phyloP scores from a whole-genome alignment of 1,140 invertebrate genomes.

The Metaphire vulgaris region DNA sequence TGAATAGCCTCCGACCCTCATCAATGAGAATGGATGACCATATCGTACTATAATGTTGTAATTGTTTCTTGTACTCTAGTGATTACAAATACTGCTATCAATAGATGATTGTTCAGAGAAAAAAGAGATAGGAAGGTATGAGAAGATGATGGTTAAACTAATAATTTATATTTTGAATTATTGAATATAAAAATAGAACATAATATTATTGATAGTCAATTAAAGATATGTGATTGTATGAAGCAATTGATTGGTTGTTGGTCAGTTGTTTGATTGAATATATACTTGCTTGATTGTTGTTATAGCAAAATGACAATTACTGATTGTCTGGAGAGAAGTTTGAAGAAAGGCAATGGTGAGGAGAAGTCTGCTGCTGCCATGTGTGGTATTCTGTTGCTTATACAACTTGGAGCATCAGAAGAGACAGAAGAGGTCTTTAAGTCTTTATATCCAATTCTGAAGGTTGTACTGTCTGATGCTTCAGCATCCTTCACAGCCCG shows the following conservation, averaged over 20 bases:
- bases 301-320: slow-evolving; percentile 67
- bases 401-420: slow-evolving; percentile 69
- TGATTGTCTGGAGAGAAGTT: slow-evolving; percentile 69
- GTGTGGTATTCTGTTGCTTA: slow-evolving; percentile 67
- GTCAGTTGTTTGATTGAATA: not conserved
- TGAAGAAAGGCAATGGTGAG: slow-evolving; percentile 72
- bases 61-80: too few relatives aligned
- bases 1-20: too few relatives aligned
- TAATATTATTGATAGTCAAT: too few relatives aligned
- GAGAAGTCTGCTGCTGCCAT: slow-evolving; percentile 73
- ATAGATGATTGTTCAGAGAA: too few relatives aligned
- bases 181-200: too few relatives aligned
- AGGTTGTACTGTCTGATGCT: slow-evolving; percentile 59
- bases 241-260: not conserved
- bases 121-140: too few relatives aligned
- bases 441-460: slow-evolving; percentile 58
- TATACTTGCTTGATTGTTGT: slow-evolving; percentile 27
- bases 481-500: slow-evolving; percentile 58
- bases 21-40: too few relatives aligned
- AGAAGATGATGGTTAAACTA: too few relatives aligned
- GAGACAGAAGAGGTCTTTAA: slow-evolving; percentile 61
- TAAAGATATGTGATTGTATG: too few relatives aligned
- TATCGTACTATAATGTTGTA: too few relatives aligned
- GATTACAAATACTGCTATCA: too few relatives aligned
- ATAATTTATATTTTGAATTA: too few relatives aligned